A percentile compares a stretch with the other conserved stretches of the same genome.
phyloP scores from a whole-genome alignment of 2,113 vertebrate genomes.

The Neogobius melanostomus region DNA sequence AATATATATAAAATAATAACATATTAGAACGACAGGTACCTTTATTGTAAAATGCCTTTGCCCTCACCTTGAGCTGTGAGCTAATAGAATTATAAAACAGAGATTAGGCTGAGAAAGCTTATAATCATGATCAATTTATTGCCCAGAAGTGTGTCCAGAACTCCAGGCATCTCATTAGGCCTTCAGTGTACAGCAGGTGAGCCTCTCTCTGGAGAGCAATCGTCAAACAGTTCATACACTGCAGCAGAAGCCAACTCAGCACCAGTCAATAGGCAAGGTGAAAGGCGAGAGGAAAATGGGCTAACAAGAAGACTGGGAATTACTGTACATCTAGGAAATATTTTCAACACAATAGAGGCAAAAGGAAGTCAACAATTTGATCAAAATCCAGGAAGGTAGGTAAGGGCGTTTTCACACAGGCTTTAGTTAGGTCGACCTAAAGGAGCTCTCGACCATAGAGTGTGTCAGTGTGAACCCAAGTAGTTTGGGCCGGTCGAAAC shows the following conservation, averaged over 20 bases:
- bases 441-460: too few relatives aligned
- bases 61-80: not conserved
- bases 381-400: not conserved
- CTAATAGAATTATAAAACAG: slow-evolving; percentile 5
- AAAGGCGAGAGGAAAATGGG: slow-evolving; percentile 23
- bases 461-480: not conserved
- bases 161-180: slow-evolving; percentile 34
- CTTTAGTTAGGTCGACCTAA: too few relatives aligned
- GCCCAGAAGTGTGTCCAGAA: not conserved
- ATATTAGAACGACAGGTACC: too few relatives aligned
- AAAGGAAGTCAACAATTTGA: not conserved
- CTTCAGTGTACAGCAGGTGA: not conserved
- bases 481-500: too few relatives aligned
- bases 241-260: slow-evolving; percentile 31
- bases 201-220: slow-evolving; percentile 21
- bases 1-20: too few relatives aligned
- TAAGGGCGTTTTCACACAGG: too few relatives aligned
- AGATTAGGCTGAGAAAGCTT: slow-evolving; percentile 5
- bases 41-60: not conserved
- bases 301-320: slow-evolving; percentile 6
- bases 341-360: not conserved
- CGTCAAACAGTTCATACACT: slow-evolving; percentile 36
- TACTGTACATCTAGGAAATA: slow-evolving; percentile 3
- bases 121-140: slow-evolving; percentile 15
- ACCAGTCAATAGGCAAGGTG: slow-evolving; percentile 37